Evolutionary conservation across 2,888 invertebrate genomes (phyloP), one percentile per base, ranked within the genome.

Genomic region (Leptinotarsa rubiginosa): DNA sequence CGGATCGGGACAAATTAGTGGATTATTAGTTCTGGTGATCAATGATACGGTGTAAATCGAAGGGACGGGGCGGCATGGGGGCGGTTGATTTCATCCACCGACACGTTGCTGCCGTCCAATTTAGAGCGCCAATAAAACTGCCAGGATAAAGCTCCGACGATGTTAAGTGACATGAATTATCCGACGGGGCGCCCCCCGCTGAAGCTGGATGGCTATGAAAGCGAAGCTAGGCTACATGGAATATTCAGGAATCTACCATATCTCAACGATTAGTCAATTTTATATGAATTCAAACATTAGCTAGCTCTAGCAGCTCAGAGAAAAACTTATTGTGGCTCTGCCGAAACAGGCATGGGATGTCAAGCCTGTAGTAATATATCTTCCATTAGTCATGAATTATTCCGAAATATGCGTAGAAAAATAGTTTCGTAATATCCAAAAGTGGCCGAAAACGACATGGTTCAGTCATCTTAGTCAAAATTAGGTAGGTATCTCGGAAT

Each of bases 161-260:
- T 87, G 87, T 86, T 87, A 88, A 88, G 88, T 88, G 88, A 88
- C 88, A 87, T 87, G 88, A 88, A 88, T 88, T 88, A 88, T 88
- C 88, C 87, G 79, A 83, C 72, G 69, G 68, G 49, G 56, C 54
- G 18, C 69, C 66, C 68, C 65, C 69, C 68, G 31, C 22, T 10
- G 67, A 13, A 18, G 50, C 50, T 59, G 59, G 69, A 25, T 25
- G 49, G 50, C 69, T 54, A 67, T 49, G 68, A 67, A 70, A 71
- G 71, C 70, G 71, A 67, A 81, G 81, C 83, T 82, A 84, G 82
- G 83, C 85, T 86, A 86, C 87, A 87, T 87, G 87, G 86, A 87
- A 87, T 86, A 87, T 86, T 87, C 41, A 41, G 41, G 12, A 12
- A 41, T 41, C 41, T 10, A 41, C 12, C 2, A 31, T 31, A 31